These are phyloP conservation scores for Sinonovacula constricta DNA, from an alignment of 1,140 invertebrate genomes.

Conservation along the genomic window DNA sequence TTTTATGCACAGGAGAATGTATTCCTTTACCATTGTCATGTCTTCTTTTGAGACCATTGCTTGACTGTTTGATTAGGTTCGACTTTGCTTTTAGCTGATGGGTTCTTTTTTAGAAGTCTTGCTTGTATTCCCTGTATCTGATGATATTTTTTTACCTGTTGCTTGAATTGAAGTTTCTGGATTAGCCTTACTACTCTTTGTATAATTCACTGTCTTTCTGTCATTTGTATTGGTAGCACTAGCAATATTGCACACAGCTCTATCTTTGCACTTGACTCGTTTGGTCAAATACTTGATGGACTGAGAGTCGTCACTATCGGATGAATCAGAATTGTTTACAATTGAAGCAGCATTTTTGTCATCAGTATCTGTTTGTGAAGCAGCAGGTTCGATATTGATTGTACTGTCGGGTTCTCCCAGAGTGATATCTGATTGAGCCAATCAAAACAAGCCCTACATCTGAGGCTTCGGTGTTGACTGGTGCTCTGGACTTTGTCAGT, in stretches of 20 bases:
- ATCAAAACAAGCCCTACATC: no score
- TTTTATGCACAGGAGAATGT: no score
- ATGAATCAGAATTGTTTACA: background rate
- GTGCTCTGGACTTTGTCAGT: no score
- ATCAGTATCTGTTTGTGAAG: background rate
- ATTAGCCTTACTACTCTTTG: background rate
- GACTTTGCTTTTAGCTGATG: no score
- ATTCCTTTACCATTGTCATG: no score
- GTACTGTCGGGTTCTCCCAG: conserved; percentile 48
- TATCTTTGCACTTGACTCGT: background rate
- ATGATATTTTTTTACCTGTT: background rate
- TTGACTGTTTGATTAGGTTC: no score
- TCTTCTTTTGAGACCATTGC: no score
- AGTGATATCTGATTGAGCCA: no score
- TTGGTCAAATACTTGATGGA: conserved; percentile 40
- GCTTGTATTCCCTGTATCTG: no score
- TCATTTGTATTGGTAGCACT: background rate
- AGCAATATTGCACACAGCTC: background rate
- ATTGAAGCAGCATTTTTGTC: background rate
- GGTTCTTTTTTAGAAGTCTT: no score
- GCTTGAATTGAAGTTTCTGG: background rate
- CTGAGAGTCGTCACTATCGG: conserved; percentile 13
- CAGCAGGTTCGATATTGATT: background rate
- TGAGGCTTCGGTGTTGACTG: no score
- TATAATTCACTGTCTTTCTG: background rate